Base-by-base conservation (phyloP, 1,140 invertebrate species). In the Drosophila sucinea region DNA sequence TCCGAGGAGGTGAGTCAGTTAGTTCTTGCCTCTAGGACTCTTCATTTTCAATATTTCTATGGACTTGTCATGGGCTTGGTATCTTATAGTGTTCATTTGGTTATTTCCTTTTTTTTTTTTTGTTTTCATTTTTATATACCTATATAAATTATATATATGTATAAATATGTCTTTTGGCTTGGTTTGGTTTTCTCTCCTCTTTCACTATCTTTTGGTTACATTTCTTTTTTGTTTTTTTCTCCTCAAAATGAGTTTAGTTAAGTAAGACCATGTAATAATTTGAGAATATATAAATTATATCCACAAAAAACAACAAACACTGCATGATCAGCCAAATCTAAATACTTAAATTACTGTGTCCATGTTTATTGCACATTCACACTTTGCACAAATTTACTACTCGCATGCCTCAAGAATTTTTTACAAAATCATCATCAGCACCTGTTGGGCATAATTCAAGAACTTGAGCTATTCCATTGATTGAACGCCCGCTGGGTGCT, bases 1-100 rank as follows among this genome's bases (percentile, higher is more conserved):
- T 92, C 90, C 66, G 91, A 92, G 80, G 93, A 94, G 93, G 93
- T 94, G 92, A 92, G 93, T 92, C 68, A 63, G 57, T 51, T 51
- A 51, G 44, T 27, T 51, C 25, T 51, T 56, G 44, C 25, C 58
- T 58, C 65, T 41, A 23, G 44, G 44, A 51, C 44, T 27, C 25
- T 8, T 51, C 7, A 51, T 51, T 51, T 27, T 51, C 44, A 27
- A 51, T 27, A 51, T 67, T 35, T 33, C 23, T 44, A 35, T 33
- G 25, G 25, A 44, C 32, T 47, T 30, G 41, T 56, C 63, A 61
- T 61, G 47, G 69, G 57, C 40, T 67, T 55, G 33, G 23, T 27
- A 25, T 62, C 44, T 38, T 62, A 58, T 55, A 40, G 44, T 51
- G 44, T 33, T 32, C 60, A 56, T 32, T 23, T 47, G 41, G 51